Evolutionary conservation across 2,888 invertebrate species (phyloP).

Genomic region (Rotaria sp.): DNA sequence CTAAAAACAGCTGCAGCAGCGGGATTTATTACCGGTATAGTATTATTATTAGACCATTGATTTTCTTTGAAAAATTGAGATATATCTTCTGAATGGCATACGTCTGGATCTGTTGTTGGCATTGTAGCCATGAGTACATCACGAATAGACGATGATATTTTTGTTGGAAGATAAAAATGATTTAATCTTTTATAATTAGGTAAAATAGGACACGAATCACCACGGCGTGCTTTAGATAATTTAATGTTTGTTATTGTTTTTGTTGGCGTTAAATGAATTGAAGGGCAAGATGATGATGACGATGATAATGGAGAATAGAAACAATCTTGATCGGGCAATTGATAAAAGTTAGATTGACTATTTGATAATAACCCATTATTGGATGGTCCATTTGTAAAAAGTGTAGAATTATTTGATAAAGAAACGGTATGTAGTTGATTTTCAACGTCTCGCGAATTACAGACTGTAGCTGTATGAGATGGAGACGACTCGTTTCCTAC

Average conservation of each 20-base stretch:
- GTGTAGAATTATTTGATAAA: background rate
- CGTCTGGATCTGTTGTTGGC: background rate
- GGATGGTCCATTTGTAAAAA: background rate
- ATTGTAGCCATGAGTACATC: background rate
- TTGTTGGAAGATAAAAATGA: background rate
- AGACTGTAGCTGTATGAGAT: background rate
- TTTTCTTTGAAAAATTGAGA: background rate
- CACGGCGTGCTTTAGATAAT: background rate
- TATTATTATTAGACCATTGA: background rate
- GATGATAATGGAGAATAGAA: slow-evolving; percentile 3
- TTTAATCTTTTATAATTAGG: background rate
- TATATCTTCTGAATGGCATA: background rate
- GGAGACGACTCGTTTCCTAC: background rate
- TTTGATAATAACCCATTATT: background rate
- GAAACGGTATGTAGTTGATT: background rate
- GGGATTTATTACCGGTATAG: background rate
- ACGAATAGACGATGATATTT: background rate
- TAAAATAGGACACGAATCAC: background rate
- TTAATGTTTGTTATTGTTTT: background rate
- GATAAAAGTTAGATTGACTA: background rate
- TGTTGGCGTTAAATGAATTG: background rate
- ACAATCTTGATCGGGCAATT: background rate
- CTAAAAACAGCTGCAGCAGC: background rate
- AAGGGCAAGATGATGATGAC: background rate
- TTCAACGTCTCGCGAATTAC: background rate